phyloP scores from a whole-genome alignment of 2,888 invertebrate genomes.

The Eilema depressum region DNA sequence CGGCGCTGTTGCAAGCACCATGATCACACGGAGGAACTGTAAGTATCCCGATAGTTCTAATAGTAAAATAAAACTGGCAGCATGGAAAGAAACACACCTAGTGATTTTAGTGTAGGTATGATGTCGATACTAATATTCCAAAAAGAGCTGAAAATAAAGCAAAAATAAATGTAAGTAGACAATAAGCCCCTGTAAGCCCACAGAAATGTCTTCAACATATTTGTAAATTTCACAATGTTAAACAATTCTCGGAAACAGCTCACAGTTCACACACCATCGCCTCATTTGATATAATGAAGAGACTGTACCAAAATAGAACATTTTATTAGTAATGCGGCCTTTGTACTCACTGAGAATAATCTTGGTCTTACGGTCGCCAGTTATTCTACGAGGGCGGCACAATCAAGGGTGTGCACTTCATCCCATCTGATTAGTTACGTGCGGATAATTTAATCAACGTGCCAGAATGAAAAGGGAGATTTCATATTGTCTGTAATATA shows the following conservation, averaged over 20 bases:
- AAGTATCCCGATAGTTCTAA: no score
- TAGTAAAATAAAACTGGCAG: no score
- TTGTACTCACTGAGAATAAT: constrained; percentile 28
- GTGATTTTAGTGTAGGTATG: no score
- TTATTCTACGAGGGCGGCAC: constrained; percentile 20
- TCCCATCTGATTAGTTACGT: constrained; percentile 40
- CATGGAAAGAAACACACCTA: no score
- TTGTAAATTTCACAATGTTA: not conserved
- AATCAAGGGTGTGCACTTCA: constrained; percentile 40
- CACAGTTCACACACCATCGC: not conserved
- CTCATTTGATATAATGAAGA: not conserved
- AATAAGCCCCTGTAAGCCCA: not conserved
- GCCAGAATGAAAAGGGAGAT: constrained; percentile 11
- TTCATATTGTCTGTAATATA: not conserved
- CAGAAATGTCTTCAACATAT: not conserved
- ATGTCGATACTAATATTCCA: not conserved
- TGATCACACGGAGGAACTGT: no score
- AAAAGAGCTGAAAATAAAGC: not conserved
- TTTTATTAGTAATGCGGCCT: constrained; percentile 3
- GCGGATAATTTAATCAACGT: constrained; percentile 33
- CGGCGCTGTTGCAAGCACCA: no score
- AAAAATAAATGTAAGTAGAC: not conserved
- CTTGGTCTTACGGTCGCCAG: constrained; percentile 36
- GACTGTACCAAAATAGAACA: not conserved
- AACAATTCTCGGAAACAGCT: not conserved